Base-by-base conservation (phyloP, 1,140 invertebrate genomes). In the Lysiphlebus fabarum region DNA sequence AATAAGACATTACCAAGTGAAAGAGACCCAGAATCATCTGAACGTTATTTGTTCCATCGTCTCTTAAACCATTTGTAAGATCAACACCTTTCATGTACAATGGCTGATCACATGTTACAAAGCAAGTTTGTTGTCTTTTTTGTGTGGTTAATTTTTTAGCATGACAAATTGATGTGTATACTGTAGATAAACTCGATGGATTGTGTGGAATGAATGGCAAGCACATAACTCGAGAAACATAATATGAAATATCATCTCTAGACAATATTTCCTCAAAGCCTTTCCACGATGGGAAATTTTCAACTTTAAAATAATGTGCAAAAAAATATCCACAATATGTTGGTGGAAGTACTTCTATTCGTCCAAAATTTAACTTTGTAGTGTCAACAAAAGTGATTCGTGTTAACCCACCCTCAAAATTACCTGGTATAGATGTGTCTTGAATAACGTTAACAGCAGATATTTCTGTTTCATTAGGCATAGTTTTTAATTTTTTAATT, bases 1-100 rank as follows among this genome's bases (percentile, higher is more conserved):
- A 26, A 56, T 64, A 65, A 9, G 64, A 65, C 59, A 64, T 59
- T 12, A 67, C 7, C 34, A 59, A 12, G 37, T 67, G 65, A 53
- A 68, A 61, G 10, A 59, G 63, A 17, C 63, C 58, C 11, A 68
- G 41, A 7, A 53, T 51, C 11, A 64, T 49, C 6, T 34, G 53
- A 17, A 56, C 53, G 48, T 49, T 41, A 44, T 17, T 3, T 1
- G 17, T 17, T 17, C 26, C 26, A 45, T 43, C 33, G 6, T 26
- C 40, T 11, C 44, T 38, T 4, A 45, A 34, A 8, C 59, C 58
- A 66, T 66, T 61, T 61, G 67, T 62, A 12, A 63, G 61, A 49
- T 64, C 63, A 56, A 38, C 51, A 38, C 51, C 61, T 65, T 62
- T 62, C 10, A 36, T 56, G 42, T 57, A 59, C 4, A 65, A 36